Base-by-base conservation (phyloP, 2,113 vertebrate genomes). In the Murina feae region DNA sequence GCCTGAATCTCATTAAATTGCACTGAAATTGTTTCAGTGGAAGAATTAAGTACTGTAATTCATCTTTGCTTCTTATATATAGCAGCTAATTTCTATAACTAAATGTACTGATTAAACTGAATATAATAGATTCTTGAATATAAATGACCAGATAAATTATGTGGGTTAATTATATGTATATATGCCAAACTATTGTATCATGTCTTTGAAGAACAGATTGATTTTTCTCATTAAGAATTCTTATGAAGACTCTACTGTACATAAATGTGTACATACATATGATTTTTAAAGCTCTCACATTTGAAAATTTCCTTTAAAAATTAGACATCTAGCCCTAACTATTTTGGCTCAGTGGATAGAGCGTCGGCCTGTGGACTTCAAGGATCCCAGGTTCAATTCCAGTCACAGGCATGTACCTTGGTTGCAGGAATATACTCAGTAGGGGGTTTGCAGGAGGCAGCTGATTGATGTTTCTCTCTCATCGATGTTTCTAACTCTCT, bases 1-100 rank as follows among this genome's bases (percentile, higher is more conserved):
- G 66, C 89, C 97, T 94, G 23, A 96, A 96, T 95, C 97, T 42
- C 83, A 96, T 96, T 97, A 96, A 95, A 90, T 90, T 96, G 88
- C 69, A 97, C 95, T 97, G 39, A 86, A 84, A 96, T 97, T 97
- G 32, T 93, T 96, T 87, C 93, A 96, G 32, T 96, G 86, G 39
- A 97, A 96, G 71, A 93, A 96, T 94, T 96, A 96, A 96, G 92
- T 8, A 3, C 35, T 94, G 5, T 84, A 95, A 88, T 85, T 95
- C 55, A 95, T 86, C 55, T 96, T 94, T 84, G 71, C 82, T 95
- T 96, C 83, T 96, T 63, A 90, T 95, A 86, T 79, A 91, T 14
- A 68, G 65, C n/a, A 78, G 47, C 14, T 95, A 90, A 69, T 86
- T 96, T 96, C 85, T 90, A 95, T 49, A 90, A 63, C 69, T 94